Evolutionary conservation across 1,140 invertebrate genomes (phyloP).

Genomic region (Penaeus indicus): DNA sequence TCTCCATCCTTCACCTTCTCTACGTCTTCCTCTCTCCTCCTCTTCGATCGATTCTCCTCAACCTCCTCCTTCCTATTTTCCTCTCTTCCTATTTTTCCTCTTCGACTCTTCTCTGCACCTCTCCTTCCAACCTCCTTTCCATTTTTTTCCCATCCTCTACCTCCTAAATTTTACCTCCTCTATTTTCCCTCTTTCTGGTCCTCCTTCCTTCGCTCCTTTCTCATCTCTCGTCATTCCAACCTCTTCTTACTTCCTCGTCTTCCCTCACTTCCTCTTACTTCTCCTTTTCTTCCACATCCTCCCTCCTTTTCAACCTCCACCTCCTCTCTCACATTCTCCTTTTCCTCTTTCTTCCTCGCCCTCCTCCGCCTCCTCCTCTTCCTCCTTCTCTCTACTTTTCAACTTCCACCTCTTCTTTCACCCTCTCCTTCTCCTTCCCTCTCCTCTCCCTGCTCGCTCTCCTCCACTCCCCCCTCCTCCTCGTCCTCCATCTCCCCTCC

Average conservation of each 20-base stretch:
- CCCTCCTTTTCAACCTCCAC: neutral
- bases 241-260: no score
- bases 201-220: neutral
- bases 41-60: neutral
- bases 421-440: neutral
- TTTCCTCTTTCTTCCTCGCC: neutral
- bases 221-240: neutral
- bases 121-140: neutral
- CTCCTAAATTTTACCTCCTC: neutral
- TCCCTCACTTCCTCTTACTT: no score
- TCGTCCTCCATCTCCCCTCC: neutral
- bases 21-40: neutral
- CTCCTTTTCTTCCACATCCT: neutral
- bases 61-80: neutral
- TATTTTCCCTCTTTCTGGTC: neutral
- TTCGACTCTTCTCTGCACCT: neutral
- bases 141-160: neutral
- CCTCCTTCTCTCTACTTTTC: neutral
- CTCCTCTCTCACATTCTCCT: neutral
- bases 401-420: neutral
- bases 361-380: neutral
- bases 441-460: neutral
- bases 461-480: neutral
- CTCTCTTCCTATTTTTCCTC: neutral
- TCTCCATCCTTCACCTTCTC: conserved; percentile 3